Evolutionary conservation across 2,888 invertebrate genomes (phyloP).

Genomic region (Papilio demoleus): DNA sequence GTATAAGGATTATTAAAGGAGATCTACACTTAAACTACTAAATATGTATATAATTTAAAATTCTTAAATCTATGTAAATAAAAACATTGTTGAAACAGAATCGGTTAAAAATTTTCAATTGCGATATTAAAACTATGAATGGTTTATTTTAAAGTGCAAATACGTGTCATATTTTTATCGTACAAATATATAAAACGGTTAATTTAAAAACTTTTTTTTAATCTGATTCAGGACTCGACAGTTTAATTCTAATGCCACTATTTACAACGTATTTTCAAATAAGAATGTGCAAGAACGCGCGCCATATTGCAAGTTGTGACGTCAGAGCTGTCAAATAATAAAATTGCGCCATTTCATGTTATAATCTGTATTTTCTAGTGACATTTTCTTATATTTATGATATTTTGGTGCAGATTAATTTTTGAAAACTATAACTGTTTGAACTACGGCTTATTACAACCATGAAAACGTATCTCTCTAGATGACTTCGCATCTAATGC

Average conservation of each 20-base stretch:
- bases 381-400: neutral
- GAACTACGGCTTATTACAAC: too few relatives aligned
- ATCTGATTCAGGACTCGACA: neutral
- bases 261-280: neutral
- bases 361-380: too few relatives aligned
- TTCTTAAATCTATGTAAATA: neutral
- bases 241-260: neutral
- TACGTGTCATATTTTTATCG: neutral
- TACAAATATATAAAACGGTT: neutral
- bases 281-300: neutral
- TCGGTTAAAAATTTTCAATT: neutral
- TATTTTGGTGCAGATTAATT: too few relatives aligned
- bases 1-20: conserved; percentile 1
- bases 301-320: too few relatives aligned
- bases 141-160: neutral
- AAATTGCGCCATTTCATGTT: neutral
- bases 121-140: neutral
- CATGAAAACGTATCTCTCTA: too few relatives aligned
- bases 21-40: conserved; percentile 6
- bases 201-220: neutral
- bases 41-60: neutral
- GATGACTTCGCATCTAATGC: neutral
- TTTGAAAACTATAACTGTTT: too few relatives aligned
- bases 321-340: neutral
- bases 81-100: neutral